Percentiles rank a stretch among this genome's conserved stretches.
phyloP scores from a whole-genome alignment of 2,888 invertebrate species.

The Euplagia quadripunctaria region DNA sequence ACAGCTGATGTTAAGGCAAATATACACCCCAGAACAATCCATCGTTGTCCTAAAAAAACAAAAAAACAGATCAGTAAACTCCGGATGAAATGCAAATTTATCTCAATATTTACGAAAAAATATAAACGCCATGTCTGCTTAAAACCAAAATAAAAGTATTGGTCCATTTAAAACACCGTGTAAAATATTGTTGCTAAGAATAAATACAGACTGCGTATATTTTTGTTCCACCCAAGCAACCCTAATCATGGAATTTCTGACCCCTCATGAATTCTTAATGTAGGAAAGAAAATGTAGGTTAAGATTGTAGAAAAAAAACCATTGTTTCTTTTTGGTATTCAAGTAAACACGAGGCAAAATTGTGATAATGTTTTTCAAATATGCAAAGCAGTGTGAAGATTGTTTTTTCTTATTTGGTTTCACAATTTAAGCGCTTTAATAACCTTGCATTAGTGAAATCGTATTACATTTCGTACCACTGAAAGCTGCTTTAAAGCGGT shows the following conservation, averaged over 20 bases:
- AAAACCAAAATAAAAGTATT: conserved; percentile 8
- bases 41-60: background rate
- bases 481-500: background rate
- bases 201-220: conserved; percentile 29
- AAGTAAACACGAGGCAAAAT: conserved; percentile 7
- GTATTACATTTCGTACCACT: background rate
- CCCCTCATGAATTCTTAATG: conserved; percentile 45
- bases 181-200: conserved; percentile 9
- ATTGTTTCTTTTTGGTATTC: conserved; percentile 22
- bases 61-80: background rate
- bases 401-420: background rate
- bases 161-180: background rate
- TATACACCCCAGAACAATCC: background rate
- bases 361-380: conserved; percentile 7
- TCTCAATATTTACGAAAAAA: conserved; percentile 7
- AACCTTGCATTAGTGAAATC: background rate
- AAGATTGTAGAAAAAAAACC: conserved; percentile 36
- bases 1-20: background rate
- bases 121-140: conserved; percentile 1
- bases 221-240: conserved; percentile 32
- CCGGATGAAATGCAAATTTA: conserved; percentile 8
- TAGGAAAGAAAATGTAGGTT: conserved; percentile 34
- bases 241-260: conserved; percentile 43
- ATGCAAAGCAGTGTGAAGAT: background rate
- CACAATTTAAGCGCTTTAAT: background rate